phyloP scores from a whole-genome alignment of 1,140 invertebrate species.

The Drosophila sucinea region DNA sequence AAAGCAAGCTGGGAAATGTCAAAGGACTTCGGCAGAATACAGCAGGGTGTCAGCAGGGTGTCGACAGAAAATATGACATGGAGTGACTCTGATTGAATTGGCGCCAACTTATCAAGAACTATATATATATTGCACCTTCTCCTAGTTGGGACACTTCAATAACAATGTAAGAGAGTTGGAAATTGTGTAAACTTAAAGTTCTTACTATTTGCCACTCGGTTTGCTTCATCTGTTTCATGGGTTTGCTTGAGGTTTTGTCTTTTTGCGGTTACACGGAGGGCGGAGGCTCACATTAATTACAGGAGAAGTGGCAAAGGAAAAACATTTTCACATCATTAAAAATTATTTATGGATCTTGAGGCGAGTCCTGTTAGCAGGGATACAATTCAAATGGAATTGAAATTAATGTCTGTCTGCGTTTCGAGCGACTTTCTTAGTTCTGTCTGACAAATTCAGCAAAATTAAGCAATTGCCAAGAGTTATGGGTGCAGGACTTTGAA shows the following conservation, averaged over 20 bases:
- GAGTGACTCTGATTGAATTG: slow-evolving; percentile 42
- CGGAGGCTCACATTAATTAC: slow-evolving; percentile 50
- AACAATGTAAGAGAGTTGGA: background rate
- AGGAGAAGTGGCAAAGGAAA: slow-evolving; percentile 40
- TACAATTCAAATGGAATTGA: slow-evolving; percentile 45
- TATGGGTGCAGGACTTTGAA: slow-evolving; percentile 14
- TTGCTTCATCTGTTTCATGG: slow-evolving; percentile 33
- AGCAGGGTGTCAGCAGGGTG: background rate
- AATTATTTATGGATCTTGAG: slow-evolving; percentile 54
- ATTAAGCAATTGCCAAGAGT: slow-evolving; percentile 3
- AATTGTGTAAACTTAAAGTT: background rate
- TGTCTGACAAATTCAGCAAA: background rate
- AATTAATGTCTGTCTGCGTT: slow-evolving; percentile 42
- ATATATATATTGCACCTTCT: background rate
- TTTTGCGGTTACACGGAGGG: slow-evolving; percentile 3
- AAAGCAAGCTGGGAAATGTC: slow-evolving; percentile 43
- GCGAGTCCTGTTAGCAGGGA: slow-evolving; percentile 22
- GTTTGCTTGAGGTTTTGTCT: slow-evolving; percentile 17
- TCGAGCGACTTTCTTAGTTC: background rate
- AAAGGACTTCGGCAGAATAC: slow-evolving; percentile 26
- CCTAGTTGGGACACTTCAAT: background rate
- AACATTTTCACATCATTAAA: slow-evolving; percentile 64
- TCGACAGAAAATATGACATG: slow-evolving; percentile 8
- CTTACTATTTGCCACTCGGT: background rate
- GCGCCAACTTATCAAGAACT: slow-evolving; percentile 31